Conservation (phyloP, 2,113 vertebrate species). For the Apaloderma vittatum region DNA sequence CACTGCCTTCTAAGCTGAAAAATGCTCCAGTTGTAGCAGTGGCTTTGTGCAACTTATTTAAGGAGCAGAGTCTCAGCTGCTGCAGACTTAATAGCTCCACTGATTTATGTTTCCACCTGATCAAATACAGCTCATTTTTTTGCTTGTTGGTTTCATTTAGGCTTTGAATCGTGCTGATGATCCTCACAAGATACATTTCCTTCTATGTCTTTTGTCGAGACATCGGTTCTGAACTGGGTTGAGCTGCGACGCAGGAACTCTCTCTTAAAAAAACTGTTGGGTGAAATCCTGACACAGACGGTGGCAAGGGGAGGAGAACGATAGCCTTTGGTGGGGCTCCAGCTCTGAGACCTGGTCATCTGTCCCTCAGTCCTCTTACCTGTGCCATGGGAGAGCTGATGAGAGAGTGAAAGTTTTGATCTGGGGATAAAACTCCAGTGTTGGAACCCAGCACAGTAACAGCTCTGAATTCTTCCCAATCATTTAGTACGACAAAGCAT, state of each 20-base stretch:
- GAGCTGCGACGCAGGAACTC: background rate
- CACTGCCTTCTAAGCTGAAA: constrained; percentile 37
- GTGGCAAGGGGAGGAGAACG: background rate
- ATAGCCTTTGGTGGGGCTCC: background rate
- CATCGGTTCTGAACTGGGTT: background rate
- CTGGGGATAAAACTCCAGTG: background rate
- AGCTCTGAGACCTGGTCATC: background rate
- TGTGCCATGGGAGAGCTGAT: background rate
- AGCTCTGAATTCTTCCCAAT: background rate
- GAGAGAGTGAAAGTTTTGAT: background rate
- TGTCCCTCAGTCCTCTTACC: background rate
- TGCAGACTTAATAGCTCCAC: background rate
- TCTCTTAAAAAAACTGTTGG: background rate
- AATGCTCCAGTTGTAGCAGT: background rate
- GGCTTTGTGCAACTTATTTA: constrained; percentile 17
- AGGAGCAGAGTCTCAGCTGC: constrained; percentile 21
- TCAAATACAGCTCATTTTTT: constrained; percentile 46
- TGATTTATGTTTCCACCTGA: constrained; percentile 64
- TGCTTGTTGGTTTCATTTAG: constrained; percentile 56
- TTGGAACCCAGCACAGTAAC: background rate
- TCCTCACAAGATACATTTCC: constrained; percentile 22
- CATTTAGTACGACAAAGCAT: background rate
- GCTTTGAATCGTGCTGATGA: constrained; percentile 64
- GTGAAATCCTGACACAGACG: background rate
- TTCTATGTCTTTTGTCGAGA: background rate